phyloP scores from a whole-genome alignment of 2,888 invertebrate species.

The Cephonodes hylas region DNA sequence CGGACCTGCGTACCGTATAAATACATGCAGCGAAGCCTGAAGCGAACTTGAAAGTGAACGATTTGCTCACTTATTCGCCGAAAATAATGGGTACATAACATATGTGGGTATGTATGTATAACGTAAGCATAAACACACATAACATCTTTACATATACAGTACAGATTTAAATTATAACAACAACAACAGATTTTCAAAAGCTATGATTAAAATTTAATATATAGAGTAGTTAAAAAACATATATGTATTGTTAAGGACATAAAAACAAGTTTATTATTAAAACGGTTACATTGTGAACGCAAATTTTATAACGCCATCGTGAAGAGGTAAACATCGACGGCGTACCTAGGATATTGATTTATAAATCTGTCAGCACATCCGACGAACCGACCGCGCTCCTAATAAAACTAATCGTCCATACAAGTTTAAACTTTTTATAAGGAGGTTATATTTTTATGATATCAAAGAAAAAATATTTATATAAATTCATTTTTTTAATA shows the following conservation, averaged over 20 bases:
- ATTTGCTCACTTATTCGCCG: not conserved
- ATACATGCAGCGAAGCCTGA: conserved; percentile 62
- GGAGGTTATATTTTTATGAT: not conserved
- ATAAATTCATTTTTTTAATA: not conserved
- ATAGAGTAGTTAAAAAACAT: not conserved
- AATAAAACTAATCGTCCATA: conserved; percentile 21
- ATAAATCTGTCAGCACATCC: conserved; percentile 42
- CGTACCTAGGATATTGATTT: conserved; percentile 48
- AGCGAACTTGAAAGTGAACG: conserved; percentile 28
- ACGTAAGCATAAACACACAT: not conserved
- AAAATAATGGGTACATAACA: not conserved
- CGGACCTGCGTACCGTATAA: conserved; percentile 63
- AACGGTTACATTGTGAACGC: conserved; percentile 10
- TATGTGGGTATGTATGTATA: not conserved
- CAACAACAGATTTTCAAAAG: too few species aligned
- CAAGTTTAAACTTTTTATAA: not conserved
- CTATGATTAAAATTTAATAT: too few species aligned
- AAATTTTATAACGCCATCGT: conserved; percentile 21
- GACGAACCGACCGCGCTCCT: conserved; percentile 40
- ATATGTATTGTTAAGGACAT: not conserved
- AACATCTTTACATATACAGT: too few species aligned
- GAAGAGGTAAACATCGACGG: conserved; percentile 38
- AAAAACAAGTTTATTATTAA: not conserved
- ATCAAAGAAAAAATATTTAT: not conserved
- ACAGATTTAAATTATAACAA: too few species aligned